A percentile compares a stretch with the other conserved stretches of the same genome.
Evolutionary conservation across 35 echinoderm and acorn worm species (phyloP).

Genomic region (Apostichopus californicus): DNA sequence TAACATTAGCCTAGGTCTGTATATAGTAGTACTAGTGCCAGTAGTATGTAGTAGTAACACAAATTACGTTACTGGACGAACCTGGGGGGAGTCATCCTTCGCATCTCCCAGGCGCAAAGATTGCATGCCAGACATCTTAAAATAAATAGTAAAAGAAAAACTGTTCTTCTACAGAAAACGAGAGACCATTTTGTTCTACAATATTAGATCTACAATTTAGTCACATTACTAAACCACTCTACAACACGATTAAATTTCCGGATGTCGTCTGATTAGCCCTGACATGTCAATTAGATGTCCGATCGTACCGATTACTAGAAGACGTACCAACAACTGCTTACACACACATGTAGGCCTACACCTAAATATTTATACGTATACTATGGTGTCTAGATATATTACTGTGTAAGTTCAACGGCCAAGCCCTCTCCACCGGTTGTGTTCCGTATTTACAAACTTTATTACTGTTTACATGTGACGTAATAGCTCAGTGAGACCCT

Average conservation of each 20-base stretch:
- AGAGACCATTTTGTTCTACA: not conserved
- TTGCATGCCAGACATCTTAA: conserved; percentile 43
- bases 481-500: not conserved
- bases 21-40: no score
- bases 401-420: not conserved
- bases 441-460: not conserved
- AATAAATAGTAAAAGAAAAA: not conserved
- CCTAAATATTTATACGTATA: no score
- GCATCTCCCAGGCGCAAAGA: conserved; percentile 21
- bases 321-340: not conserved
- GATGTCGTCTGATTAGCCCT: not conserved
- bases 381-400: no score
- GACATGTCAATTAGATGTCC: not conserved
- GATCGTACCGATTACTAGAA: no score
- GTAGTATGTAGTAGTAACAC: no score
- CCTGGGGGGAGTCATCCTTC: conserved; percentile 41
- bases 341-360: not conserved
- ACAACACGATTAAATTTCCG: not conserved
- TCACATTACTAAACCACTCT: not conserved
- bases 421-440: not conserved
- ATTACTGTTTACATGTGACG: not conserved
- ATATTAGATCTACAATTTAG: not conserved
- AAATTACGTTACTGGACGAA: not conserved
- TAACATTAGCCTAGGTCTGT: no score
- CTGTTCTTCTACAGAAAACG: not conserved